phyloP scores from a whole-genome alignment of 2,888 invertebrate genomes.

The Incurvaria masculella region DNA sequence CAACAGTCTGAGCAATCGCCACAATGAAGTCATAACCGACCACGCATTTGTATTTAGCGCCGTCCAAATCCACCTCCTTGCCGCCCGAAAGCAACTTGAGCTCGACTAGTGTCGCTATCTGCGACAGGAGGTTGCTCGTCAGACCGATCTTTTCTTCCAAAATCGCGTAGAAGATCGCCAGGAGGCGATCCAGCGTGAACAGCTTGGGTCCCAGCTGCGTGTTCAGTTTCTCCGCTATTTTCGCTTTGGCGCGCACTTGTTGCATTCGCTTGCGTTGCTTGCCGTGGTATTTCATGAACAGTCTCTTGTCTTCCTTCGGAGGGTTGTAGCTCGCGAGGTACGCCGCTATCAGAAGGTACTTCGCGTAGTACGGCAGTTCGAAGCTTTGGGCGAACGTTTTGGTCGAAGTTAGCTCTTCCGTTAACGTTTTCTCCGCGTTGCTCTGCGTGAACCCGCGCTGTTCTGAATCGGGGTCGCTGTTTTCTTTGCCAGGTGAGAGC shows the following conservation, averaged over 20 bases:
- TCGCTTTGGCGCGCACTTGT: constrained; percentile 59
- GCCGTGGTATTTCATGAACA: constrained; percentile 79
- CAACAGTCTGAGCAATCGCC: constrained; percentile 71
- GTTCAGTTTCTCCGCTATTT: constrained; percentile 52
- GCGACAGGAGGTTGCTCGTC: constrained; percentile 82
- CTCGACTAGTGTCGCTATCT: constrained; percentile 84
- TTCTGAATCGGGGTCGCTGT: constrained; percentile 19
- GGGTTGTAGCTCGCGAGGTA: constrained; percentile 93
- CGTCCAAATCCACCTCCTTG: constrained; percentile 72
- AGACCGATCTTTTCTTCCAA: constrained; percentile 80
- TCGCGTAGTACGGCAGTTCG: constrained; percentile 85
- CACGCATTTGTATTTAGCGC: constrained; percentile 83
- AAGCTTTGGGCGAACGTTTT: constrained; percentile 63
- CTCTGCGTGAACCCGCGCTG: constrained; percentile 14
- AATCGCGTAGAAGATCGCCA: constrained; percentile 89
- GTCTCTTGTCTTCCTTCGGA: constrained; percentile 78
- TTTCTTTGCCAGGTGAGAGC: constrained; percentile 36
- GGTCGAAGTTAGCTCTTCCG: constrained; percentile 44
- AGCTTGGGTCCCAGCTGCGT: constrained; percentile 79
- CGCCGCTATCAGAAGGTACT: constrained; percentile 85
- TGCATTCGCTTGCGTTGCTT: constrained; percentile 66
- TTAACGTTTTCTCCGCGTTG: constrained; percentile 36
- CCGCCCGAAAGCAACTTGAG: constrained; percentile 72
- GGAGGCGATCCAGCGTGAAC: constrained; percentile 75
- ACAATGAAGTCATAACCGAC: constrained; percentile 79